These are phyloP conservation scores for Acridotheres tristis DNA, from an alignment of 2,797 vertebrate genomes.

Conservation along the genomic window DNA sequence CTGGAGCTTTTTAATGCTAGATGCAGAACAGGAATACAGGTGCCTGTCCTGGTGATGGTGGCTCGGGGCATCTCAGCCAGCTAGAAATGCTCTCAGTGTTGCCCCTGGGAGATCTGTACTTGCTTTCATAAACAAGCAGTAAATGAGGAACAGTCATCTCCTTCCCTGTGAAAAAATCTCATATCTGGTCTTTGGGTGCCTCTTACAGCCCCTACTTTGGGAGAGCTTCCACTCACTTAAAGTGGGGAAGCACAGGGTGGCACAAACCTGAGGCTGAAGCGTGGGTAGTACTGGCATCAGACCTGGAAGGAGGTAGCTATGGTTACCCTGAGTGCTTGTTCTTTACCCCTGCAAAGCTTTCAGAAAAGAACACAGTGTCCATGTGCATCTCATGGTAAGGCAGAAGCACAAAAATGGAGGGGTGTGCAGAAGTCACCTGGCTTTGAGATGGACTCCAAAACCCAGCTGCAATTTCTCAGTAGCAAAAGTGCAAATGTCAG, in stretches of 20 bases:
- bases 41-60: neutral
- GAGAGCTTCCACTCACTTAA: neutral
- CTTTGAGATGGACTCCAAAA: conserved; percentile 1
- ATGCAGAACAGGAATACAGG: neutral
- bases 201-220: neutral
- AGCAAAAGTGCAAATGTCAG: neutral
- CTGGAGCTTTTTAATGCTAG: neutral
- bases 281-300: neutral
- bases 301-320: neutral
- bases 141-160: neutral
- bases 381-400: neutral
- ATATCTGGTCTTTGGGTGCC: neutral
- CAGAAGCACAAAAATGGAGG: neutral
- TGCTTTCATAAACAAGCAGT: neutral
- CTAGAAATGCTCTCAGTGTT: neutral
- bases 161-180: neutral
- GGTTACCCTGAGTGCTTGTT: neutral
- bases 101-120: neutral
- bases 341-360: neutral
- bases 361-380: neutral
- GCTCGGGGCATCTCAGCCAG: neutral
- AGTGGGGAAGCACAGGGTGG: neutral
- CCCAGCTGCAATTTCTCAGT: neutral
- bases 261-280: neutral
- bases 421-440: neutral